Conservation (phyloP, 2,888 invertebrate genomes). For the Ptycholaimellus sp. region DNA sequence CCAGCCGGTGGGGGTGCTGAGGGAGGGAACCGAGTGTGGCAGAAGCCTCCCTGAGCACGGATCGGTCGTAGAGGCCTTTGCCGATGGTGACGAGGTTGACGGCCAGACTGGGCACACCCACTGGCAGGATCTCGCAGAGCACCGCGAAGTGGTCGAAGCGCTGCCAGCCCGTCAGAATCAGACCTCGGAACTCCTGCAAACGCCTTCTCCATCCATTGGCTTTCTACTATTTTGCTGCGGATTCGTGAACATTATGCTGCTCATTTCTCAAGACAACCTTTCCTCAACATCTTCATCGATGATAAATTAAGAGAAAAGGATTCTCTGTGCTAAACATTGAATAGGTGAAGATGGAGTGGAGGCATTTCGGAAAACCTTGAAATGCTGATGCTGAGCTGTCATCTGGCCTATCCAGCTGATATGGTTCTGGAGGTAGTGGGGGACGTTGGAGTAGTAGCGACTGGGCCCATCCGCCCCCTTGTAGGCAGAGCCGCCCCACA, state of each 20-base stretch:
- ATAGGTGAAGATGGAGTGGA: too few relatives aligned
- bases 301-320: too few relatives aligned
- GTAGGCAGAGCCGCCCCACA: constrained; percentile 50
- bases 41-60: not conserved
- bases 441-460: constrained; percentile 27
- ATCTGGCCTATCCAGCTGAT: constrained; percentile 28
- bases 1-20: too few relatives aligned
- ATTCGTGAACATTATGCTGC: too few relatives aligned
- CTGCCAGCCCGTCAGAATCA: constrained; percentile 32
- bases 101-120: constrained; percentile 19
- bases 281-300: too few relatives aligned
- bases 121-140: constrained; percentile 32
- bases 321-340: too few relatives aligned
- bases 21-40: too few relatives aligned
- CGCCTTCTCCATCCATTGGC: constrained; percentile 19
- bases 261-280: too few relatives aligned
- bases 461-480: constrained; percentile 38
- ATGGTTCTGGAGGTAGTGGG: constrained; percentile 31
- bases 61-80: constrained; percentile 1
- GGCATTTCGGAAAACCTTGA: constrained; percentile 1
- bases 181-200: constrained; percentile 27
- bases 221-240: too few relatives aligned
- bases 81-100: constrained; percentile 9
- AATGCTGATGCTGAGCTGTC: constrained; percentile 12
- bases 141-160: constrained; percentile 30